phyloP scores from a whole-genome alignment of 1,140 invertebrate species.

The Temnothorax curvispinosus region DNA sequence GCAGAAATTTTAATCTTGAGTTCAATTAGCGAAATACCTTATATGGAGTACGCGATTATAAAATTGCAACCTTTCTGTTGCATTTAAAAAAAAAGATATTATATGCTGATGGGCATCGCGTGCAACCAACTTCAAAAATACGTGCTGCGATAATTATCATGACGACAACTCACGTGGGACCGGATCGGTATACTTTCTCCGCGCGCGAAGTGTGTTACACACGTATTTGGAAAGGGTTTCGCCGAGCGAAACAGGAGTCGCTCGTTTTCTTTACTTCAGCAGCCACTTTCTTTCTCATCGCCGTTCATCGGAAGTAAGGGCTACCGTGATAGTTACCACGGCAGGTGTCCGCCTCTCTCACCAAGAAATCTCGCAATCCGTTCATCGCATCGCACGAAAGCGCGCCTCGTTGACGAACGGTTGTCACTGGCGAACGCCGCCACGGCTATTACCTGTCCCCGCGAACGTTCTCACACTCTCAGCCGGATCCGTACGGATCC shows the following conservation, averaged over 20 bases:
- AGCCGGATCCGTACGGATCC: constrained; percentile 26
- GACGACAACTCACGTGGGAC: constrained; percentile 9
- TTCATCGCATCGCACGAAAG: not conserved
- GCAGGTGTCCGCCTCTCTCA: not conserved
- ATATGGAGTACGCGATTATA: not conserved
- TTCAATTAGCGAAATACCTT: not conserved
- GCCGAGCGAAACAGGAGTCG: not conserved
- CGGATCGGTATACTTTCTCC: constrained; percentile 24
- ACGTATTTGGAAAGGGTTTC: not conserved
- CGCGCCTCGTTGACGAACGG: constrained; percentile 44
- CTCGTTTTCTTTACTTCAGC: constrained; percentile 17
- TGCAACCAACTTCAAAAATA: constrained; percentile 19
- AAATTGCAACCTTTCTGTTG: constrained; percentile 5
- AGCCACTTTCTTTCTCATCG: constrained; percentile 11
- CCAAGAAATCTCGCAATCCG: constrained; percentile 20
- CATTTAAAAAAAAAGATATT: constrained; percentile 21
- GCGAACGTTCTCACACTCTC: constrained; percentile 82
- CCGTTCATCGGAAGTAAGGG: constrained; percentile 28
- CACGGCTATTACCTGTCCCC: constrained; percentile 25
- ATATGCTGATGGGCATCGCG: not conserved
- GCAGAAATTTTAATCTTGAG: not conserved
- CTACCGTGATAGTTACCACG: constrained; percentile 20
- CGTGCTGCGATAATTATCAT: constrained; percentile 34
- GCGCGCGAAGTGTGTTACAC: not conserved
- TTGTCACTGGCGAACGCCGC: constrained; percentile 28